Base-by-base conservation (phyloP, 1,140 invertebrate genomes). In the Temnothorax curvispinosus region DNA sequence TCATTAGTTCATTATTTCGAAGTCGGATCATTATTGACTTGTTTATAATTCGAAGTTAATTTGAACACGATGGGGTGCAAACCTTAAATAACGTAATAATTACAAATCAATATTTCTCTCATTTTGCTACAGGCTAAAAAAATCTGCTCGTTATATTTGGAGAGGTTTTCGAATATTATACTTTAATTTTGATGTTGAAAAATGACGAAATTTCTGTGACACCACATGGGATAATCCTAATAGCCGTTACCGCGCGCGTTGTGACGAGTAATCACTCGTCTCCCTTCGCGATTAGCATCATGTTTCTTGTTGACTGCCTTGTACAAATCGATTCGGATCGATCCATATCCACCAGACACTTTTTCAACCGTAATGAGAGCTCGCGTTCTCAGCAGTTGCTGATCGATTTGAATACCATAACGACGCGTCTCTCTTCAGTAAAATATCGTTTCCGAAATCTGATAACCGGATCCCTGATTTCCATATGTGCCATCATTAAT, bases 401-500 rank as follows among this genome's bases (percentile, higher is more conserved):
- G 32, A 38, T 21, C 62, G 60, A 0, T 80, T 47, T 35, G 52
- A 58, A 72, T 72, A 72, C 15, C 27, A 6, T 81, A 56, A n/a
- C 27, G 62, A 65, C 9, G 32, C 27, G 27, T 27, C 27, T 54
- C n/a, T 67, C 47, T 44, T 81, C 7, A 9, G 15, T 72, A 41
- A 72, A 82, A 58, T 47, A 56, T 72, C 77, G 13, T 81, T 80
- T 52, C 62, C 62, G 35, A 80, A 80, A 80, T 80, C 62, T 80
- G 62, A 80, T 80, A 80, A 80, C 47, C 8, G 7, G 3, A 18
- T 2, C 18, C 47, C 47, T 41, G 35, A 81, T 81, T 81, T 81
- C 47, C 77, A 54, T 41, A 54, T 11, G n/a, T 44, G 54, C 75
- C 32, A 41, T 54, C 64, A 54, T 69, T 81, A 81, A 81, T 81